Base-by-base conservation (phyloP, 2,797 vertebrate species). In the Paratrypauchen microcephalus region DNA sequence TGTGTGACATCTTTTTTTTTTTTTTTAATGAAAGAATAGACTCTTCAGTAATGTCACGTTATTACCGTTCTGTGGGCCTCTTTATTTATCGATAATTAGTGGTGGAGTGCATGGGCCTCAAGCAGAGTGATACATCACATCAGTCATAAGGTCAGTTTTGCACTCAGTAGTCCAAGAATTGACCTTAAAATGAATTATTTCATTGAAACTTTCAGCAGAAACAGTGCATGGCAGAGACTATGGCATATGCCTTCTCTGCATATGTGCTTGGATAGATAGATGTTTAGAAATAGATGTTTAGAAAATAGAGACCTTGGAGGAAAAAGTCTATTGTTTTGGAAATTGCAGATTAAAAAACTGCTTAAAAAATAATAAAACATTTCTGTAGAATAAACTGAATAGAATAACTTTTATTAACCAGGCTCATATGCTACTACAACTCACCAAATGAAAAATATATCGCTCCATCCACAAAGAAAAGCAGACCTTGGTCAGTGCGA, bases 401-500 rank as follows among this genome's bases (percentile, higher is more conserved):
- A n/a, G n/a, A n/a, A n/a, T n/a, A n/a, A n/a, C n/a, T 9, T 36
- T 36, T 36, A 36, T 36, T 36, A 36, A 36, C 32, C 7, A 18
- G 18, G 19, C 47, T 18, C 18, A 18, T 6, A 19, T 15, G 45
- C 45, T 47, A 50, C 47, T 50, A 23, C n/a, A 23, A 13, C 56
- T 58, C 56, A 5, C 52, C 50, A 68, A 36, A 36, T 36, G 45
- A 64, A 61, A 55, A 47, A 63, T 19, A 56, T 56, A 70, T 13
- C 23, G 21, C 66, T 6, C 24, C 23, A 36, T 72, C 61, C 75
- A 61, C 58, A 39, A 63, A 24, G 60, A 24, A 45, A 63, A 45
- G 39, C 39, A 63, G 39, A 45, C 39, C 32, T 63, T 62, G 36
- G 39, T 32, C 56, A 58, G 26, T 18, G 19, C n/a, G 39, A 4